A percentile compares a stretch with the other conserved stretches of the same genome.
These are phyloP conservation scores for Phymorhynchus buccinoides DNA, from an alignment of 1,140 invertebrate genomes.

Conservation along the genomic window DNA sequence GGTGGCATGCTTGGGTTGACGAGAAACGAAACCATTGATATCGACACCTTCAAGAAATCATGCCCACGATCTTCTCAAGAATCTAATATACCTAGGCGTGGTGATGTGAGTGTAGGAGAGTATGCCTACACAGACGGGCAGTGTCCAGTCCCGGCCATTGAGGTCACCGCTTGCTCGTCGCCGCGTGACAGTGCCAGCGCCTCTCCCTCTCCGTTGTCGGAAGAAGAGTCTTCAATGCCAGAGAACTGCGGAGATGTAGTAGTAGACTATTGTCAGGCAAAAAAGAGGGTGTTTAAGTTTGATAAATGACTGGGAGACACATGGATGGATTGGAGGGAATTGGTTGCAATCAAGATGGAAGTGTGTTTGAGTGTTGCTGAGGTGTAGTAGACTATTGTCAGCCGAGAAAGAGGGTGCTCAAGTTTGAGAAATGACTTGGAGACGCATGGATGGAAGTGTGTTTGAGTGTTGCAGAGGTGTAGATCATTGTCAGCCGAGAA, in stretches of 20 bases:
- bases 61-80: neutral
- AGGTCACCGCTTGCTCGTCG: neutral
- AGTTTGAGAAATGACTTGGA: no score
- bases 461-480: no score
- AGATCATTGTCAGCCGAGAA: no score
- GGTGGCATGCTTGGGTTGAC: neutral
- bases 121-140: neutral
- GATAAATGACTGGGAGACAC: neutral
- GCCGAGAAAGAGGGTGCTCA: no score
- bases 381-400: no score
- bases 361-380: no score
- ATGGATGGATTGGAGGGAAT: no score
- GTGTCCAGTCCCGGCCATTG: neutral
- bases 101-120: neutral
- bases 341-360: no score
- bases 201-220: neutral
- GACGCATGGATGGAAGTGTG: no score
- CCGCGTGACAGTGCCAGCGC: neutral
- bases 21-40: neutral
- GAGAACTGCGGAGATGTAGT: neutral
- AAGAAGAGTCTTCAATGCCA: neutral
- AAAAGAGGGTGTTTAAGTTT: neutral
- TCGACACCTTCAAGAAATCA: neutral
- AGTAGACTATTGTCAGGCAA: no score
- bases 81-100: neutral